Base-by-base conservation (phyloP, 2,888 invertebrate genomes). In the Serrognathus titanus region DNA sequence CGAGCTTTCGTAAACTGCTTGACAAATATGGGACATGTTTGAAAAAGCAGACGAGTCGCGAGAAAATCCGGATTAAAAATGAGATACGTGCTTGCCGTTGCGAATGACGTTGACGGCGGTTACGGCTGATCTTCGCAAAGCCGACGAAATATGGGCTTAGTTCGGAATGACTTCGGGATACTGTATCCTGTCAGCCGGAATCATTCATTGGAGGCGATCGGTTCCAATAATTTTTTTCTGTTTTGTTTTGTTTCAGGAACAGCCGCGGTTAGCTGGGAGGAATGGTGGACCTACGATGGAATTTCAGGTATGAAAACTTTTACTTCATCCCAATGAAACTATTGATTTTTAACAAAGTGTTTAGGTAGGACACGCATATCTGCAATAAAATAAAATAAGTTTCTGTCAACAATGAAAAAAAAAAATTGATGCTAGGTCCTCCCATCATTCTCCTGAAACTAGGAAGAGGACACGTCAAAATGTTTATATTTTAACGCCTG, bases 221-320 rank as follows among this genome's bases (percentile, higher is more conserved):
- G 70, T 71, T 67, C 65, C 60, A 63, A 64, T 48, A 60, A 43
- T 51, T 40, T 57, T 43, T 38, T 24, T 11, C 24, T 11, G 40
- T 56, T 56, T 49, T 75, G 75, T 80, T 76, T 80, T 81, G 78
- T 86, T 87, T 72, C 84, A 90, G 89, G 84, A 73, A 84, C 86
- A 68, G 81, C 81, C 69, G 87, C 87, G 71, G 88, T 90, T 73
- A 92, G 91, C 80, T 94, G 94, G 94, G 94, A 94, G 79, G 92
- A 93, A 82, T 94, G 94, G 94, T 94, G 94, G 94, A 94, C 93
- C 69, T 94, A 94, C 82, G 94, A 94, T 81, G 94, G 94, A 65
- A 94, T 94, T 79, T 94, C 94, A 82, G 94, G 94, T 93, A 81
- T 87, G 85, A 72, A n/a, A 31, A 31, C 24, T 2, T 31, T 31